These are phyloP conservation scores for Dasyornis broadbenti DNA, from an alignment of 2,113 vertebrate genomes.

Conservation along the genomic window DNA sequence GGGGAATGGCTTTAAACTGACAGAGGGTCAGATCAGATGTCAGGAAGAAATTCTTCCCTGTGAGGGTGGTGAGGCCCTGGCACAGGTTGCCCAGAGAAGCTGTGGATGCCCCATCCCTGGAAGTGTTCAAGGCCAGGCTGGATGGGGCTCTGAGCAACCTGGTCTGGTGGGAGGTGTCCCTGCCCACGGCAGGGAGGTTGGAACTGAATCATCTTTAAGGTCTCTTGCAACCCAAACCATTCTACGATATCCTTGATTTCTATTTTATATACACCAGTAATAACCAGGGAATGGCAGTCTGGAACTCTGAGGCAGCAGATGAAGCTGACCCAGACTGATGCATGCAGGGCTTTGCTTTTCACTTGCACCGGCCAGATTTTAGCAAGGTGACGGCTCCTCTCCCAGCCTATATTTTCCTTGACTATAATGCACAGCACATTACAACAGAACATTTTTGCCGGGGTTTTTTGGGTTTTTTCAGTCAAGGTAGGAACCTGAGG, in stretches of 20 bases:
- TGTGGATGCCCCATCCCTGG: neutral
- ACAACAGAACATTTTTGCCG: neutral
- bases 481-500: neutral
- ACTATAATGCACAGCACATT: neutral
- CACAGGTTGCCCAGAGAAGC: neutral
- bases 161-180: fast-evolving
- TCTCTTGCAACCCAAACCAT: neutral
- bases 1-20: neutral
- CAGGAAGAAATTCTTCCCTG: neutral
- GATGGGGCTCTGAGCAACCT: neutral
- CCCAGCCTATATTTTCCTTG: neutral
- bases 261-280: neutral
- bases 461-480: neutral
- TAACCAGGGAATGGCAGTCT: neutral
- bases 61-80: neutral
- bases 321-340: neutral
- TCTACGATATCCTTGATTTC: neutral
- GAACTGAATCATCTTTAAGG: neutral
- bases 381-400: neutral
- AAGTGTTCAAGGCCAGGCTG: neutral
- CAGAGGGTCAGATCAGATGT: neutral
- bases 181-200: neutral
- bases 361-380: neutral
- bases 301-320: neutral
- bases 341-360: neutral